Percentiles rank a stretch among this genome's conserved stretches.
Conservation (phyloP, 2,797 vertebrate genomes). For the Microctenopoma lineatum region DNA sequence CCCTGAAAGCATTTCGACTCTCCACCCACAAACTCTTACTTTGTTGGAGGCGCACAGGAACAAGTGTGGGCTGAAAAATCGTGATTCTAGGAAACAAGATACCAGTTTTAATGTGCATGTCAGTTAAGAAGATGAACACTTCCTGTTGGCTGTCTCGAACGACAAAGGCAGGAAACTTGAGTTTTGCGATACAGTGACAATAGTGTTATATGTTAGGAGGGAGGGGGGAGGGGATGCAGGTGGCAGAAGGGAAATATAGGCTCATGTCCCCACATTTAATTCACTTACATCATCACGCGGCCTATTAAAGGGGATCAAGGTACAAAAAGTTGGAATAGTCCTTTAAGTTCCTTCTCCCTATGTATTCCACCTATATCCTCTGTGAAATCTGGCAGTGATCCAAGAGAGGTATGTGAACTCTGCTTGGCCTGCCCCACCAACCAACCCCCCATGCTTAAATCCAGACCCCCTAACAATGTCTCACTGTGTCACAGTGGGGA, state of each 20-base stretch:
- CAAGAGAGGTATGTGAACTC: slow-evolving; percentile 78
- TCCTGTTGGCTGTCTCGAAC: slow-evolving; percentile 64
- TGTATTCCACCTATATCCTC: slow-evolving; percentile 53
- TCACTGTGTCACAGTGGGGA: slow-evolving; percentile 62
- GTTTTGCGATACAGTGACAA: slow-evolving; percentile 31
- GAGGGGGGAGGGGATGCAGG: background rate
- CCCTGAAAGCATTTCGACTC: slow-evolving; percentile 10
- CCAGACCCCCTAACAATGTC: slow-evolving; percentile 69
- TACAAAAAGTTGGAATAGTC: slow-evolving; percentile 2
- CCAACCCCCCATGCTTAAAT: slow-evolving; percentile 20
- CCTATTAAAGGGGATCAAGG: background rate
- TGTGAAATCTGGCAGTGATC: slow-evolving; percentile 62
- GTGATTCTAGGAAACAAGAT: slow-evolving; percentile 68
- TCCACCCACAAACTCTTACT: slow-evolving; percentile 22
- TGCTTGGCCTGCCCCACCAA: slow-evolving; percentile 59
- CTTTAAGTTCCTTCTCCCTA: slow-evolving; percentile 10
- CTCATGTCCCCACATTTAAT: background rate
- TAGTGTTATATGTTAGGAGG: background rate
- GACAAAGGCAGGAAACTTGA: slow-evolving; percentile 67
- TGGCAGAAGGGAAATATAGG: background rate
- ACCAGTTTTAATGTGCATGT: slow-evolving; percentile 42
- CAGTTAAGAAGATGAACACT: slow-evolving; percentile 59
- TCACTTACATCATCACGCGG: background rate
- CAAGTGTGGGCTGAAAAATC: slow-evolving; percentile 46
- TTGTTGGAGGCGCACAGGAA: slow-evolving; percentile 27